Evolutionary conservation across 2,113 vertebrate species (phyloP).

Genomic region (Dryoscopus gambensis): DNA sequence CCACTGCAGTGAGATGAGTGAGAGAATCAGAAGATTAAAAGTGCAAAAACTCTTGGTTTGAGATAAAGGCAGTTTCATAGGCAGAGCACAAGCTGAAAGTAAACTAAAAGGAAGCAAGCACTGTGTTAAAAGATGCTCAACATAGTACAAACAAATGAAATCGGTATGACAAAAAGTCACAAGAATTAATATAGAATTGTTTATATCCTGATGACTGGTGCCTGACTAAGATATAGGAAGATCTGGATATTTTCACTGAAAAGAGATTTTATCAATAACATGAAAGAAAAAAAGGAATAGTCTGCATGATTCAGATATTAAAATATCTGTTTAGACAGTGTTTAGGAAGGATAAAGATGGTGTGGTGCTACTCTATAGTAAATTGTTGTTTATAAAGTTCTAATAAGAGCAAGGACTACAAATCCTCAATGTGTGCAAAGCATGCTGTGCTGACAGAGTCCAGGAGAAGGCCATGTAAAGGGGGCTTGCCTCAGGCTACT

Average conservation of each 20-base stretch:
- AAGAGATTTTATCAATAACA: background rate
- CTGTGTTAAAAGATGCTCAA: background rate
- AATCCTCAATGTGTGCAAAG: background rate
- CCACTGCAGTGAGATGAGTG: background rate
- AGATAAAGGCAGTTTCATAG: background rate
- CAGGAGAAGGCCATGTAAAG: background rate
- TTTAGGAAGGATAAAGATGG: background rate
- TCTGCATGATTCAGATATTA: background rate
- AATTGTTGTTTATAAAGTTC: background rate
- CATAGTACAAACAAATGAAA: background rate
- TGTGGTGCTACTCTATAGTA: background rate
- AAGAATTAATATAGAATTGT: background rate
- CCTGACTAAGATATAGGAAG: background rate
- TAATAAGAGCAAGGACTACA: background rate
- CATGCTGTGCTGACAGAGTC: background rate
- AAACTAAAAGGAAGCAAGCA: background rate
- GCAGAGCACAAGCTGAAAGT: background rate
- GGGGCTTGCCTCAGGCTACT: background rate
- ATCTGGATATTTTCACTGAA: background rate
- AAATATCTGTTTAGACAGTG: background rate
- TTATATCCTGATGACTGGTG: background rate
- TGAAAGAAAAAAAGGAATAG: background rate
- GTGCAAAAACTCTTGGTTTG: background rate
- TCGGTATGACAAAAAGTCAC: background rate
- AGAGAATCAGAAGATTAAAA: background rate